Conservation (phyloP, 1,140 invertebrate species). For the Batillaria attramentaria region DNA sequence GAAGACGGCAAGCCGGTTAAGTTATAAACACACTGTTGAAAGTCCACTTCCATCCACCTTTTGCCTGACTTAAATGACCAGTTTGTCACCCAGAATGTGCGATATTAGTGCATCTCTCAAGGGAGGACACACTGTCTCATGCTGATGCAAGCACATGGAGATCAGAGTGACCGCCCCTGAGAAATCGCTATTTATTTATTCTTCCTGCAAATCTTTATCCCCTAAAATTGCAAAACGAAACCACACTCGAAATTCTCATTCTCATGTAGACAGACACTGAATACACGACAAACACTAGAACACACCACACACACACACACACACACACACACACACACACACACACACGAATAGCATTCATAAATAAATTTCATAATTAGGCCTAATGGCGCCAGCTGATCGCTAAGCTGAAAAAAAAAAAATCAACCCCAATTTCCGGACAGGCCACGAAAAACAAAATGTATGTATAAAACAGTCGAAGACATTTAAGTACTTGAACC, state of each 20-base stretch:
- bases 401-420: too few species aligned
- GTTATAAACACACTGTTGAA: too few species aligned
- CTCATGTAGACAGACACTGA: background rate
- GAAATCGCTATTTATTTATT: slow-evolving; percentile 22
- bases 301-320: slow-evolving; percentile 24
- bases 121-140: slow-evolving; percentile 62
- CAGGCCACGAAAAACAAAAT: too few species aligned
- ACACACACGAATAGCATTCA: too few species aligned
- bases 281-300: background rate
- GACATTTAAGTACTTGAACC: too few species aligned
- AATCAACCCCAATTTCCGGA: too few species aligned
- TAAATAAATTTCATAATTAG: too few species aligned
- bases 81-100: background rate
- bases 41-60: background rate
- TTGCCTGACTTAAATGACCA: background rate
- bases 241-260: background rate
- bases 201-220: background rate
- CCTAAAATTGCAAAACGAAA: background rate
- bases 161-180: slow-evolving; percentile 45
- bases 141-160: slow-evolving; percentile 38
- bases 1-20: too few species aligned
- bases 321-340: slow-evolving; percentile 16
- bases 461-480: too few species aligned
- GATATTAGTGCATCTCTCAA: slow-evolving; percentile 32
- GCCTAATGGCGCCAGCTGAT: too few species aligned